Conservation (phyloP, 1,140 invertebrate species). For the Periplaneta americana region DNA sequence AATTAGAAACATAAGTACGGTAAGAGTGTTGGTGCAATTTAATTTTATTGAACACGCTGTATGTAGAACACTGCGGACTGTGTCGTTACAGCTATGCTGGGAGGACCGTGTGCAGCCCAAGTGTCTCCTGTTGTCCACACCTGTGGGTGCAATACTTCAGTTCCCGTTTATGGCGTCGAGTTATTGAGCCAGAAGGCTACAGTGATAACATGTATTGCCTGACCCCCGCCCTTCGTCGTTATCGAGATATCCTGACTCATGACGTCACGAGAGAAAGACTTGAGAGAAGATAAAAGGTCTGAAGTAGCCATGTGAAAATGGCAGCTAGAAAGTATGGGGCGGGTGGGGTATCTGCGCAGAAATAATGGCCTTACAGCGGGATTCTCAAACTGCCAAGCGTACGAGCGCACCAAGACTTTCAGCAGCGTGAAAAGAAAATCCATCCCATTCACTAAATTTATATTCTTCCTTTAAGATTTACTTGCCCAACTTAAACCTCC, state of each 20-base stretch:
- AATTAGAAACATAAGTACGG: too few species aligned
- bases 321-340: background rate
- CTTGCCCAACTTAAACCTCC: constrained; percentile 8
- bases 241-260: background rate
- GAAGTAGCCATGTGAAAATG: constrained; percentile 10
- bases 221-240: background rate
- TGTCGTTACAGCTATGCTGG: background rate
- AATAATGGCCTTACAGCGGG: background rate
- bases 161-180: background rate
- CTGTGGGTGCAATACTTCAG: background rate
- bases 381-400: background rate
- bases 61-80: too few species aligned
- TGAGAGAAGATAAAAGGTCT: background rate
- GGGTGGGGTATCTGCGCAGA: background rate
- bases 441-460: constrained; percentile 6
- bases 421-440: constrained; percentile 7
- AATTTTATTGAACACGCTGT: too few species aligned
- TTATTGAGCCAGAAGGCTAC: background rate
- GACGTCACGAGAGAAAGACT: background rate
- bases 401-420: background rate
- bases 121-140: background rate
- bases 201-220: background rate
- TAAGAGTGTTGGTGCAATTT: too few species aligned
- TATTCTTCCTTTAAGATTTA: constrained; percentile 11
- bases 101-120: background rate